These are phyloP conservation scores for Rhinoptilus africanus DNA, from an alignment of 2,113 vertebrate genomes.

Conservation along the genomic window DNA sequence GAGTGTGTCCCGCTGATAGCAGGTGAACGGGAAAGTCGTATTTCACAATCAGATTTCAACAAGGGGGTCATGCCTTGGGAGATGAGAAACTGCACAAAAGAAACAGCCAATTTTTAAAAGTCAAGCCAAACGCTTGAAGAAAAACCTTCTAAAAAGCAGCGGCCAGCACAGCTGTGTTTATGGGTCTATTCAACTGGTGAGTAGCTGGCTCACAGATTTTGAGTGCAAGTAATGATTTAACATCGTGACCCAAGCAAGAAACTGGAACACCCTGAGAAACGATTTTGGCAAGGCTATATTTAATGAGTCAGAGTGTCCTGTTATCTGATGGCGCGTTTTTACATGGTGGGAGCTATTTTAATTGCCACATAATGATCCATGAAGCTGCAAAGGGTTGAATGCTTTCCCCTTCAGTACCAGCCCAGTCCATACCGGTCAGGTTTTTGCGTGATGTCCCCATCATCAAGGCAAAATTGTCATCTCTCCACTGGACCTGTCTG, in stretches of 20 bases:
- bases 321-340: not conserved
- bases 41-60: not conserved
- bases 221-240: not conserved
- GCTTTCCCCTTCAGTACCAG: not conserved
- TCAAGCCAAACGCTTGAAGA: not conserved
- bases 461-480: not conserved
- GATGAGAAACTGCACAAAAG: not conserved
- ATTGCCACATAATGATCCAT: not conserved
- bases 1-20: not conserved
- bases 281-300: not conserved
- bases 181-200: not conserved
- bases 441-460: not conserved
- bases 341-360: not conserved
- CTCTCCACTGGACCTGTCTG: not conserved
- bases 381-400: not conserved
- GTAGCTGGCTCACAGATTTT: not conserved
- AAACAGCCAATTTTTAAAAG: not conserved
- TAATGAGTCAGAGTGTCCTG: conserved; percentile 1
- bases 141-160: not conserved
- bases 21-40: not conserved
- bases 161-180: not conserved
- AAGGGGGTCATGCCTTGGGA: not conserved
- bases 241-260: not conserved
- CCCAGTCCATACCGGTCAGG: not conserved
- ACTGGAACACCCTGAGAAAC: not conserved